phyloP scores from a whole-genome alignment of 2,797 vertebrate genomes.

The Phyllotis vaccarum region DNA sequence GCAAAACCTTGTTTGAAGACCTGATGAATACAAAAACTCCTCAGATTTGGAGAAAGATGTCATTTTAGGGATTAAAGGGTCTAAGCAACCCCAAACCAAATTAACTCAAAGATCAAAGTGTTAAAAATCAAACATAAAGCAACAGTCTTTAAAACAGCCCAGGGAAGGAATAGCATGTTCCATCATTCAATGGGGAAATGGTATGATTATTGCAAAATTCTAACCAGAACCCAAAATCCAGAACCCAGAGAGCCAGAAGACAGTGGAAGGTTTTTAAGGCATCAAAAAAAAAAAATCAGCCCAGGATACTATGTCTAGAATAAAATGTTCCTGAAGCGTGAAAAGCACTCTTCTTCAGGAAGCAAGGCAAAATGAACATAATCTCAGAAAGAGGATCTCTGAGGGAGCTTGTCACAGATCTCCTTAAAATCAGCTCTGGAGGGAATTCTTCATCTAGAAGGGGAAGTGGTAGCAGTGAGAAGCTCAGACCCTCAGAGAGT shows the following conservation, averaged over 20 bases:
- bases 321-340: slow-evolving; percentile 4
- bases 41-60: neutral
- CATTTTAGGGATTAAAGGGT: slow-evolving; percentile 1
- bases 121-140: slow-evolving; percentile 33
- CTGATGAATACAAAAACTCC: neutral
- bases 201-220: neutral
- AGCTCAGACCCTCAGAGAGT: neutral
- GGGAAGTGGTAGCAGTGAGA: neutral
- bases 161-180: neutral
- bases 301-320: slow-evolving; percentile 17
- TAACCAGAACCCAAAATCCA: neutral
- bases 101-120: neutral
- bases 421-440: neutral
- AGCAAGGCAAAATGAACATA: neutral
- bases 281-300: neutral
- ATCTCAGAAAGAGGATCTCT: neutral
- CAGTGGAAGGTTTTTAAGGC: slow-evolving; percentile 5
- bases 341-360: slow-evolving; percentile 2
- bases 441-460: neutral
- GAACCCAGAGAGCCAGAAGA: neutral
- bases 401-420: neutral
- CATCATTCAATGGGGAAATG: no score
- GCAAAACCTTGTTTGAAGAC: slow-evolving; percentile 19
- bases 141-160: neutral
- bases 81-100: neutral